These are phyloP conservation scores for Eira barbara DNA, from an alignment of 2,113 vertebrate genomes.

Conservation along the genomic window DNA sequence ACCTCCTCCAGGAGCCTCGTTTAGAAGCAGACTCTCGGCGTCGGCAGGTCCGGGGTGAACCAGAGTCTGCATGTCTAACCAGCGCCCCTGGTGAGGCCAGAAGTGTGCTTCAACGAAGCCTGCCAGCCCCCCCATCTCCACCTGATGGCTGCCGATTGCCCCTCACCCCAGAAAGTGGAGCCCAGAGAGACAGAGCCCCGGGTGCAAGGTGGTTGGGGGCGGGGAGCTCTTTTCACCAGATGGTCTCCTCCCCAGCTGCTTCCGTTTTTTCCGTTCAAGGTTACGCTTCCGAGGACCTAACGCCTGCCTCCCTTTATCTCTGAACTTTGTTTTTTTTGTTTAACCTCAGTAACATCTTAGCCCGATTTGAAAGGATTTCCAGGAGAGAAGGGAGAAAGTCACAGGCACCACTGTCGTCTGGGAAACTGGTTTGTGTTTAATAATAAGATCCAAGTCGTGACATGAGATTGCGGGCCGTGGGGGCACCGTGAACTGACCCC, in stretches of 20 bases:
- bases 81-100: rapidly evolving
- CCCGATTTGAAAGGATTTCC: background rate
- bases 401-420: background rate
- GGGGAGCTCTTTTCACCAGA: background rate
- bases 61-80: background rate
- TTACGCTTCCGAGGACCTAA: background rate
- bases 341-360: background rate
- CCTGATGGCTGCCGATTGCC: background rate
- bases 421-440: background rate
- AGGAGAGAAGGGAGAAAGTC: background rate
- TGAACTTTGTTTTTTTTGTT: background rate
- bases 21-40: background rate
- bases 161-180: background rate
- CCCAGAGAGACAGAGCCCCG: background rate
- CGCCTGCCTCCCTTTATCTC: background rate
- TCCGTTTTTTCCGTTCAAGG: background rate
- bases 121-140: background rate
- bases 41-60: background rate
- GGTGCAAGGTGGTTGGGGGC: too few relatives aligned
- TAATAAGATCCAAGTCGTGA: background rate
- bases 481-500: background rate
- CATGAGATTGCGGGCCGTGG: background rate
- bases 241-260: background rate
- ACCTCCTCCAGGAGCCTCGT: background rate
- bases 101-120: background rate